A percentile compares a stretch with the other conserved stretches of the same genome.
Evolutionary conservation across 2,888 invertebrate genomes (phyloP).

Genomic region (Pandemis corylana): DNA sequence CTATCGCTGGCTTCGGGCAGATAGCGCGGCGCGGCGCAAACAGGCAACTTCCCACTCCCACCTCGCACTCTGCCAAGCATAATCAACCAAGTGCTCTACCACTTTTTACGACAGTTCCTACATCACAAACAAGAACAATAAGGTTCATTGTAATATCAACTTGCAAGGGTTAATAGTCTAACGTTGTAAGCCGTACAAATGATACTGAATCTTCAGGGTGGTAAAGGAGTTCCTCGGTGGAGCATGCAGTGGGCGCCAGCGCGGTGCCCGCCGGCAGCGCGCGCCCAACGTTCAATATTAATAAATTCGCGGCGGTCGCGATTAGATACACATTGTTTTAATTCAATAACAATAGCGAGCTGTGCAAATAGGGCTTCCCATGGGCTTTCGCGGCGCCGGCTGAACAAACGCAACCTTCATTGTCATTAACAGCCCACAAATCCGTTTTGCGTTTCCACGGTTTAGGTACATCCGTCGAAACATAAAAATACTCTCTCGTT

Average conservation of each 20-base stretch:
- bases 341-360: slow-evolving; percentile 13
- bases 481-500: neutral
- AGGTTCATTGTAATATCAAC: too few species aligned
- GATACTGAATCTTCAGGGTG: too few species aligned
- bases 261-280: too few species aligned
- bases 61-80: too few species aligned
- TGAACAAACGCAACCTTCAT: slow-evolving; percentile 28
- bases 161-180: too few species aligned
- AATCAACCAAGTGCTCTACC: too few species aligned
- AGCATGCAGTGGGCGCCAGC: neutral
- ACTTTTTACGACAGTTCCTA: too few species aligned
- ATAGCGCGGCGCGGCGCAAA: neutral
- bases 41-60: too few species aligned
- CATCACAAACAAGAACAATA: too few species aligned
- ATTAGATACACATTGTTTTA: slow-evolving; percentile 19
- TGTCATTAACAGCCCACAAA: slow-evolving; percentile 18
- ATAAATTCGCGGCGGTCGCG: slow-evolving; percentile 8
- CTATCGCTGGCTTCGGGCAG: neutral
- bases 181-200: too few species aligned
- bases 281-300: slow-evolving; percentile 1
- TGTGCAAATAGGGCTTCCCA: slow-evolving; percentile 15
- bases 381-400: slow-evolving; percentile 16
- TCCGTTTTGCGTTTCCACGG: slow-evolving; percentile 7
- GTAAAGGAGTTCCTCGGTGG: too few species aligned
- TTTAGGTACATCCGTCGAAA: neutral